Base-by-base conservation (phyloP, 1,140 invertebrate species). In the Tribolium madens region DNA sequence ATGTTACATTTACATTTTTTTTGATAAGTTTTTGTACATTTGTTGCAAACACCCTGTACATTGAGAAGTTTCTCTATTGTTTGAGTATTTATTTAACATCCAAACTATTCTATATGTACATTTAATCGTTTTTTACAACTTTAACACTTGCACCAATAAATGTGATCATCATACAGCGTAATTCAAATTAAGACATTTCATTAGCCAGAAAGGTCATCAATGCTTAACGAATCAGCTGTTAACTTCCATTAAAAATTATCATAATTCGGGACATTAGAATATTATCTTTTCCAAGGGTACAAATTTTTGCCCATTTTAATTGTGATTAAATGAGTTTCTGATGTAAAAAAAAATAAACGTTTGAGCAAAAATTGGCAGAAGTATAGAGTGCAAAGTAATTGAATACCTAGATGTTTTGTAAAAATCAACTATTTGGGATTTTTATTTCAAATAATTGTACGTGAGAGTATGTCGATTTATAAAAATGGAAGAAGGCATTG, bases 381-480 rank as follows among this genome's bases (percentile, higher is more conserved):
- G 18, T 60, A n/a, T n/a, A n/a, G n/a, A 3, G 18, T 26, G 14
- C 7, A 53, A 4, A 14, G 47, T 50, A 13, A 13, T n/a, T 50
- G 48, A 2, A 5, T 50, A 13, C 2, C 12, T 68, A 6, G 26
- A 13, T 69, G 4, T 42, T 18, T 71, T 71, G 69, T 18, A 21
- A 18, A 10, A 9, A 7, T 4, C 10, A 1, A 57, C 36, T 42
- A 42, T 26, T 17, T 42, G 5, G 12, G 46, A 6, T 31, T 53
- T 52, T 71, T 52, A 50, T 73, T 73, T 18, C 70, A 64, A 48
- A 73, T 73, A 48, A 52, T 52, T 50, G 70, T 50, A 52, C 17
- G 26, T 21, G 13, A 12, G 26, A 21, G 47, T 18, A 21, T 71
- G 14, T 73, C 13, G 47, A 31, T 52, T 48, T 52, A 52, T 52